Base-by-base conservation (phyloP, 2,888 invertebrate genomes). In the Pemphredon lugubris region DNA sequence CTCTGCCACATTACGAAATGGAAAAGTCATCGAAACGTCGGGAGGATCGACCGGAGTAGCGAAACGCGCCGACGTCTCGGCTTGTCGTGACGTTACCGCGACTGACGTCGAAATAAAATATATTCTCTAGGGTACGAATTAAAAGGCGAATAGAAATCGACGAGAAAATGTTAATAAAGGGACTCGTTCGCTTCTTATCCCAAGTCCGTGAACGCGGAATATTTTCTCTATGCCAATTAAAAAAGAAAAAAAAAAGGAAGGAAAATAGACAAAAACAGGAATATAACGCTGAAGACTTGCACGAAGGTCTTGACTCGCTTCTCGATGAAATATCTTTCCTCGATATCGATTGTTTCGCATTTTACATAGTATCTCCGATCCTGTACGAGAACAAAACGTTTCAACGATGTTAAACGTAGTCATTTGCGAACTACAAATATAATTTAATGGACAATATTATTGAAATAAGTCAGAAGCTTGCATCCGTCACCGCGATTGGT, bases 371-470 rank as follows among this genome's bases (percentile, higher is more conserved):
- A n/a, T n/a, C n/a, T n/a, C n/a, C n/a, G n/a, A n/a, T n/a, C n/a
- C n/a, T n/a, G n/a, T n/a, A n/a, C n/a, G n/a, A n/a, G n/a, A 26
- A 26, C 7, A 26, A 26, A 26, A 26, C 26, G 30, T 30, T 9
- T 6, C 30, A 9, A 30, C 9, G 9, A 9, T 9, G 30, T n/a
- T 34, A 34, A 26, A 34, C 34, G n/a, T 34, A 34, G 16, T 40
- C 9, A 40, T 40, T 40, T 40, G 40, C 14, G 14, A 16, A 40
- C 16, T 14, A 40, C 51, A 26, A 42, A 40, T 70, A 69, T 69
- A 50, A 70, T 70, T 61, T 55, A 20, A n/a, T 26, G 54, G 70
- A 70, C 70, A 70, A 69, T 70, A 69, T 60, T 61, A 70, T 50
- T 40, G 40, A 39, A 14, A 44, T 45, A 60, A 61, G 61, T 55